Conservation (phyloP, 64 coral and sea anemone genomes). For the Stichodactyla helianthus region DNA sequence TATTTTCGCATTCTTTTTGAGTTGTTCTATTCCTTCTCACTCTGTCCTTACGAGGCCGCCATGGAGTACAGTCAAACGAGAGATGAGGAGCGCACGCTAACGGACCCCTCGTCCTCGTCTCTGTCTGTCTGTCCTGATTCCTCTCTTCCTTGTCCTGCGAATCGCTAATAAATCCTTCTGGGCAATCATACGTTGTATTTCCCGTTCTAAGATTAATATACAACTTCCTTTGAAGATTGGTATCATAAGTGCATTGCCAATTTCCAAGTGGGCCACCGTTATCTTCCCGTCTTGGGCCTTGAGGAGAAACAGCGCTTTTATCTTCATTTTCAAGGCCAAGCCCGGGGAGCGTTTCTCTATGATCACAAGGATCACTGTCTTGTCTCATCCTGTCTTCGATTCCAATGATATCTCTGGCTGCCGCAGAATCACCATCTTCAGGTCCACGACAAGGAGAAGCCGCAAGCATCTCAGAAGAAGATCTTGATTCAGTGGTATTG, state of each 20-base stretch:
- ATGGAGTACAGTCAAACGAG: constrained; percentile 87
- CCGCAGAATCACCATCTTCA: not conserved
- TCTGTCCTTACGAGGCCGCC: constrained; percentile 68
- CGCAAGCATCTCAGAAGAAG: not conserved
- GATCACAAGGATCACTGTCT: not conserved
- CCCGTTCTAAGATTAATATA: constrained; percentile 77
- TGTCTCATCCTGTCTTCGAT: not conserved
- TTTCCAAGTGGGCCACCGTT: constrained; percentile 2
- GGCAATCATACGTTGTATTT: constrained; percentile 62
- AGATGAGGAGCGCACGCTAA: constrained; percentile 49
- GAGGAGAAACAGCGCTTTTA: no score
- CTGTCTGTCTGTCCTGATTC: not conserved
- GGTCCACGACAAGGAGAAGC: not conserved
- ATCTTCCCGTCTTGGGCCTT: not conserved
- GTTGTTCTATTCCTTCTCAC: not conserved
- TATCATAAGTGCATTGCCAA: constrained; percentile 76
- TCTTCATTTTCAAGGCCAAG: not conserved
- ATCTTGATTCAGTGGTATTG: not conserved
- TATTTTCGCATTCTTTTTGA: not conserved
- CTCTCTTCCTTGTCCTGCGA: not conserved
- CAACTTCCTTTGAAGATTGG: constrained; percentile 35
- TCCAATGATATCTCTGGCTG: not conserved
- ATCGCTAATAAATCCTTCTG: not conserved
- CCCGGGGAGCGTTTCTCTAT: not conserved
- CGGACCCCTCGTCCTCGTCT: not conserved